Conservation (phyloP, 1,140 invertebrate genomes). For the Bombus difficillimus region DNA sequence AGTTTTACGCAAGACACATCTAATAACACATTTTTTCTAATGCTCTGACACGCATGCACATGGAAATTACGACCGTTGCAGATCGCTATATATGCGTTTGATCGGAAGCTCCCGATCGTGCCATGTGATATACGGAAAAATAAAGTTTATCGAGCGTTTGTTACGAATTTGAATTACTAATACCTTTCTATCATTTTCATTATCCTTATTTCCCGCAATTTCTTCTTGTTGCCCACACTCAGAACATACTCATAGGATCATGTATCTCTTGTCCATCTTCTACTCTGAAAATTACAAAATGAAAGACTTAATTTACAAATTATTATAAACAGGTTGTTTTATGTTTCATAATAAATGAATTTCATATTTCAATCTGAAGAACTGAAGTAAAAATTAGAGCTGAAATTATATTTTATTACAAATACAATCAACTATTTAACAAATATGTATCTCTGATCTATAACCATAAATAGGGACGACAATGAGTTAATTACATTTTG, state of each 20-base stretch:
- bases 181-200: neutral
- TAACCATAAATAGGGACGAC: neutral
- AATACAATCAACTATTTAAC: neutral
- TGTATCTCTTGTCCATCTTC: neutral
- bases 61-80: slow-evolving; percentile 5
- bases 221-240: too few species aligned
- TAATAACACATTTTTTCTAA: slow-evolving; percentile 53
- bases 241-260: too few species aligned
- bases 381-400: neutral
- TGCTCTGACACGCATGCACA: neutral
- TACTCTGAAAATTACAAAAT: neutral
- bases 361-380: neutral
- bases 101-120: slow-evolving; percentile 21
- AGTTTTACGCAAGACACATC: slow-evolving; percentile 45
- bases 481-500: neutral
- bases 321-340: neutral
- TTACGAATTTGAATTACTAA: slow-evolving; percentile 47
- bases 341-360: neutral
- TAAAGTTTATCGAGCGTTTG: slow-evolving; percentile 74
- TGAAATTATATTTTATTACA: neutral
- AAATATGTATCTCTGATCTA: neutral
- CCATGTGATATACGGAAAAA: slow-evolving; percentile 63
- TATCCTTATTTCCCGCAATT: too few species aligned
- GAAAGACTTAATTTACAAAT: neutral
- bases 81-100: slow-evolving; percentile 39